These are phyloP conservation scores for Napeogenes sylphis DNA, from an alignment of 2,888 invertebrate genomes.

Conservation along the genomic window DNA sequence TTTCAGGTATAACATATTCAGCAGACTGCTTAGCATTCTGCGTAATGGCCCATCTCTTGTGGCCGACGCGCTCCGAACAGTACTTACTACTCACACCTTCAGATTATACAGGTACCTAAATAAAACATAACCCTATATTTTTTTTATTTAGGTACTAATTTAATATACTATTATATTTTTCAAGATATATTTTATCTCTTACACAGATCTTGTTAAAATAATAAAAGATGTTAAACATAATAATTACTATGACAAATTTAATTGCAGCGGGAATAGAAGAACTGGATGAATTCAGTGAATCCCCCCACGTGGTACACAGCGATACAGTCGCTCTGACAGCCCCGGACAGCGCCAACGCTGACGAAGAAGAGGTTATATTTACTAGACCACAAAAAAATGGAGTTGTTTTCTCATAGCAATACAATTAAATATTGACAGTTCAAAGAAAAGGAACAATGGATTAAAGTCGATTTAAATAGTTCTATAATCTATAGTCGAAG, in stretches of 20 bases:
- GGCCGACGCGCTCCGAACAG: conserved; percentile 96
- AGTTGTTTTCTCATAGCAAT: conserved; percentile 61
- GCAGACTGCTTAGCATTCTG: conserved; percentile 97
- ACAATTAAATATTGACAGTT: conserved; percentile 13
- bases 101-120: conserved; percentile 77
- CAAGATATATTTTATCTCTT: too few species aligned
- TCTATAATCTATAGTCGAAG: conserved; percentile 2
- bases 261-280: conserved; percentile 83
- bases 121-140: too few species aligned
- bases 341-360: conserved; percentile 59
- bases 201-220: neutral
- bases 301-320: conserved; percentile 87
- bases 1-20: conserved; percentile 93
- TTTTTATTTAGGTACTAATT: too few species aligned
- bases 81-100: conserved; percentile 89
- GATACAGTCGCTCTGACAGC: conserved; percentile 65
- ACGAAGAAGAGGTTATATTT: conserved; percentile 73
- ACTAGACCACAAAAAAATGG: conserved; percentile 60
- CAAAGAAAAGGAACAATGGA: neutral
- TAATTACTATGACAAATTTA: neutral
- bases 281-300: conserved; percentile 93
- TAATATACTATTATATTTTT: too few species aligned
- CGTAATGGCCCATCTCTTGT: conserved; percentile 95
- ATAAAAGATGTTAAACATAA: neutral
- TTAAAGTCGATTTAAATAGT: conserved; percentile 3